Evolutionary conservation across 2,113 vertebrate species (phyloP).

Genomic region (Balaenoptera acutorostrata): DNA sequence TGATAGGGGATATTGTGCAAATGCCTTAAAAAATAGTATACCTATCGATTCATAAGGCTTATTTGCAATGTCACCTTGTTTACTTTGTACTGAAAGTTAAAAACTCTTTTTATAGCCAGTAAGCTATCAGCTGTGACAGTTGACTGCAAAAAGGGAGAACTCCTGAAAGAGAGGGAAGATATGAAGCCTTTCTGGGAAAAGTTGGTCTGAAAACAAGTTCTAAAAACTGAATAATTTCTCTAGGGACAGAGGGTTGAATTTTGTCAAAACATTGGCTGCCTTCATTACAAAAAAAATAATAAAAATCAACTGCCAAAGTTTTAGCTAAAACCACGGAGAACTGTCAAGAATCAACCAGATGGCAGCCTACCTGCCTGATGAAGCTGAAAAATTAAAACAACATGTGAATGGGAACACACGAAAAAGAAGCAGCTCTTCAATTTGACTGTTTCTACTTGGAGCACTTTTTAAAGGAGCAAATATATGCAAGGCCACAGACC

Average conservation of each 20-base stretch:
- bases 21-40: neutral
- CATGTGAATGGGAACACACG: neutral
- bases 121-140: neutral
- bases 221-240: constrained; percentile 53
- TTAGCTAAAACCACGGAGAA: constrained; percentile 21
- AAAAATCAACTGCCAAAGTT: neutral
- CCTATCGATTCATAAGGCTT: neutral
- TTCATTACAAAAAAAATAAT: constrained; percentile 24
- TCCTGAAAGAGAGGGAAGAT: constrained; percentile 18
- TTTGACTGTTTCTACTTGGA: neutral
- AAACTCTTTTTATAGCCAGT: neutral
- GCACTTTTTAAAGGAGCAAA: neutral
- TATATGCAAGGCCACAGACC: neutral
- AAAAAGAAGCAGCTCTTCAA: neutral
- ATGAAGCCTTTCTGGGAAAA: constrained; percentile 45
- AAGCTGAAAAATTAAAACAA: constrained; percentile 31
- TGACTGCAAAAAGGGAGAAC: constrained; percentile 18
- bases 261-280: constrained; percentile 46
- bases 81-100: constrained; percentile 42
- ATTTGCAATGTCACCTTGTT: neutral
- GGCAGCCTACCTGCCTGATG: constrained; percentile 43
- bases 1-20: neutral
- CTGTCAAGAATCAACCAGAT: constrained; percentile 37
- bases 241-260: constrained; percentile 24
- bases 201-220: constrained; percentile 47